These are phyloP conservation scores for Microplitis deprimator DNA, from an alignment of 2,888 invertebrate genomes.

Conservation along the genomic window DNA sequence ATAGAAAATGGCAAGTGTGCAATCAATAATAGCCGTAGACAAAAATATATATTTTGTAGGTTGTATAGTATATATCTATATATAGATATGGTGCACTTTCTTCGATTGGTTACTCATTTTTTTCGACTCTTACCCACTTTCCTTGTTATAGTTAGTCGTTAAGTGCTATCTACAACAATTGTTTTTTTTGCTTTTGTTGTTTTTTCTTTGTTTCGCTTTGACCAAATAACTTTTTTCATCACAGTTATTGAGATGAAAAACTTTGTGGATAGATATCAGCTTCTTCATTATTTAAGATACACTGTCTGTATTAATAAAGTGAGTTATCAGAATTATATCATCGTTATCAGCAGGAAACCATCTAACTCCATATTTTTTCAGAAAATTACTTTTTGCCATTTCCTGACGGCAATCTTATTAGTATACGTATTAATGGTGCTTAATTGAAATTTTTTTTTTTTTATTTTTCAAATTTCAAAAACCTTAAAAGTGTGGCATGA, in stretches of 20 bases:
- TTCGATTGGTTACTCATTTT: background rate
- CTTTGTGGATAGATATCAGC: background rate
- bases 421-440: no score
- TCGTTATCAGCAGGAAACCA: no score
- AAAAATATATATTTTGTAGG: slow-evolving; percentile 59
- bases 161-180: slow-evolving; percentile 7
- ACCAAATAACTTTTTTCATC: slow-evolving; percentile 7
- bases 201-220: background rate
- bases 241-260: slow-evolving; percentile 18
- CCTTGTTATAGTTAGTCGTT: slow-evolving; percentile 12
- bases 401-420: no score
- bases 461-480: no score
- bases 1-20: slow-evolving; percentile 46
- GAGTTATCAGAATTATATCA: no score
- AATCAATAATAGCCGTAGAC: slow-evolving; percentile 64
- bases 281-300: slow-evolving; percentile 5
- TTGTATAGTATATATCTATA: slow-evolving; percentile 51
- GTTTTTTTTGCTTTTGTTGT: background rate
- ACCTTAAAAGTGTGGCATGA: no score
- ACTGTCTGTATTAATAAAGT: background rate
- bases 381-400: no score
- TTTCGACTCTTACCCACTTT: background rate
- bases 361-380: no score
- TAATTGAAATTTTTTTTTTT: no score
- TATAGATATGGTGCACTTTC: background rate